Evolutionary conservation across 1,140 invertebrate genomes (phyloP).

Genomic region (Araneus ventricosus): DNA sequence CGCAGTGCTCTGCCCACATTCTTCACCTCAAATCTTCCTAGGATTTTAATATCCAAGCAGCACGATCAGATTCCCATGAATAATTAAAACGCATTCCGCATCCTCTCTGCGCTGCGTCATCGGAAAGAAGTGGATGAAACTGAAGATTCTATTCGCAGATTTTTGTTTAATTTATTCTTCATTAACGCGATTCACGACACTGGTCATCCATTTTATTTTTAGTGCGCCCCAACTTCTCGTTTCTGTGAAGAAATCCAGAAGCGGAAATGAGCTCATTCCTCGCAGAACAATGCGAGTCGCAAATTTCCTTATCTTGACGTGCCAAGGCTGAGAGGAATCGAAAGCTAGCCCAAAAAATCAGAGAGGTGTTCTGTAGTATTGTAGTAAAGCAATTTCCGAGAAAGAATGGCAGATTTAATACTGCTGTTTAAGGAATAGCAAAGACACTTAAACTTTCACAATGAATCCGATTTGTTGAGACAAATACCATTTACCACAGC

Average conservation of each 20-base stretch:
- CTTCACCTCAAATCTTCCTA: background rate
- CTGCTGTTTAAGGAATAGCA: no score
- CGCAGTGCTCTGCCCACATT: background rate
- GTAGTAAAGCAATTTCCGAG: no score
- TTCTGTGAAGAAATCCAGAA: constrained; percentile 8
- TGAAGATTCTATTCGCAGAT: background rate
- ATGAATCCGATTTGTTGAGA: no score
- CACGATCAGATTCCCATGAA: background rate
- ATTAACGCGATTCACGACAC: background rate
- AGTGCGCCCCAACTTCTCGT: background rate
- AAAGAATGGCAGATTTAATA: no score
- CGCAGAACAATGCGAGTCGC: background rate
- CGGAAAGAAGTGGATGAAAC: background rate
- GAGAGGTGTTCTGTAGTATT: no score
- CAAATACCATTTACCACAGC: no score
- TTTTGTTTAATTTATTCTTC: background rate
- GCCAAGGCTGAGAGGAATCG: background rate
- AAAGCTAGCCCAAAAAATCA: no score
- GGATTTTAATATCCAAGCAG: constrained; percentile 6
- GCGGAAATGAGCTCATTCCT: constrained; percentile 6
- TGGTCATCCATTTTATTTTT: background rate
- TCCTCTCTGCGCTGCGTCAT: background rate
- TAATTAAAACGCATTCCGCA: constrained; percentile 15
- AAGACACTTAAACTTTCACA: no score
- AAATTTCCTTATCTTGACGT: background rate